phyloP scores from a whole-genome alignment of 2,888 invertebrate species.

The Hecatera dysodea region DNA sequence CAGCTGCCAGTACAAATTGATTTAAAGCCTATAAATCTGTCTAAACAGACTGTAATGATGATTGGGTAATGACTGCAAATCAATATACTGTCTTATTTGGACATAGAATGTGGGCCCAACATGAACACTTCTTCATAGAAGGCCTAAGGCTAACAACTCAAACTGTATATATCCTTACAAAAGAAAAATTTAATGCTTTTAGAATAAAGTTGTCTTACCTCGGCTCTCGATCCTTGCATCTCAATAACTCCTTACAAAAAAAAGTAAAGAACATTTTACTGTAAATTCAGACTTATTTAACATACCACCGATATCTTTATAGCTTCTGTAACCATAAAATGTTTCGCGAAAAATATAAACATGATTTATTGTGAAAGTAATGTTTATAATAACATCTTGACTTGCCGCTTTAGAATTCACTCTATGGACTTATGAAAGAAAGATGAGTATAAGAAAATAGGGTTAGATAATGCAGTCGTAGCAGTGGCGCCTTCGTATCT shows the following conservation, averaged over 20 bases:
- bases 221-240: constrained; percentile 33
- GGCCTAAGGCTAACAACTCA: constrained; percentile 41
- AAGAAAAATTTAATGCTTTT: constrained; percentile 45
- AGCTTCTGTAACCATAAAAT: constrained; percentile 80
- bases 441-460: constrained; percentile 22
- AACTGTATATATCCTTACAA: constrained; percentile 48
- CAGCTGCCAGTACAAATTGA: constrained; percentile 19
- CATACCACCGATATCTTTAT: constrained; percentile 77
- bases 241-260: constrained; percentile 64
- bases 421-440: constrained; percentile 15
- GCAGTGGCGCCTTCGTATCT: constrained; percentile 64
- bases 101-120: constrained; percentile 59
- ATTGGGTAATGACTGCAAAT: constrained; percentile 56
- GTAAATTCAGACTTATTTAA: constrained; percentile 72
- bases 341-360: constrained; percentile 80
- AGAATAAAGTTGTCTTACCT: constrained; percentile 49
- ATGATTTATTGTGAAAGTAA: constrained; percentile 82
- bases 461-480: constrained; percentile 17
- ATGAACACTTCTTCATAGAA: constrained; percentile 53
- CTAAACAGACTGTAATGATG: constrained; percentile 48
- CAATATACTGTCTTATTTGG: constrained; percentile 58
- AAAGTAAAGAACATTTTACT: constrained; percentile 64
- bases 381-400: constrained; percentile 77
- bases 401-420: constrained; percentile 63
- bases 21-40: constrained; percentile 32